Conservation (phyloP, 2,888 invertebrate species). For the Cataglyphis cursor region DNA sequence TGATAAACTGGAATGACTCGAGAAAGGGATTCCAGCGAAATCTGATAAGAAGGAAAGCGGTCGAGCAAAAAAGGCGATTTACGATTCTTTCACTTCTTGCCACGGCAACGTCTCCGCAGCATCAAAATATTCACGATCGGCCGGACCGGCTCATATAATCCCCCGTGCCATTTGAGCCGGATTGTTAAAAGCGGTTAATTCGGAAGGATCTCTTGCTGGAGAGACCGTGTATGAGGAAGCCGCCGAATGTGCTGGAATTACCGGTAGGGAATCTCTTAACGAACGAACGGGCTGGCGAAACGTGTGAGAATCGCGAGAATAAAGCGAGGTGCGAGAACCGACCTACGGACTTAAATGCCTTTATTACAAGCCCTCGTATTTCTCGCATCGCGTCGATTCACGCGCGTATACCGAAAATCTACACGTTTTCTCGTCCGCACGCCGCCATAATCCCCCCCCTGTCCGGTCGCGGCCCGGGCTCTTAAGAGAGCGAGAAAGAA, state of each 20-base stretch:
- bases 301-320: conserved; percentile 27
- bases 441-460: conserved; percentile 16
- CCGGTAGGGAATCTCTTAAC: conserved; percentile 39
- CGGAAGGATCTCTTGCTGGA: conserved; percentile 22
- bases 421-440: conserved; percentile 37
- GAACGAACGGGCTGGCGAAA: not conserved
- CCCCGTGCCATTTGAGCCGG: conserved; percentile 21
- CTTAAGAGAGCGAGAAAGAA: conserved; percentile 27
- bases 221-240: conserved; percentile 1
- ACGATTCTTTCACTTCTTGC: conserved; percentile 36
- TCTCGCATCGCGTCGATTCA: conserved; percentile 32
- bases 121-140: conserved; percentile 43
- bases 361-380: conserved; percentile 42
- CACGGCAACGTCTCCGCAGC: not conserved
- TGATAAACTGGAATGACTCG: conserved; percentile 28
- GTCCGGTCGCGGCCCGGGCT: not conserved
- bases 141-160: conserved; percentile 38
- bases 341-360: conserved; percentile 37
- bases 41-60: conserved; percentile 47
- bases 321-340: conserved; percentile 33
- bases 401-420: conserved; percentile 34
- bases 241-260: conserved; percentile 6
- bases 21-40: conserved; percentile 16
- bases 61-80: conserved; percentile 26
- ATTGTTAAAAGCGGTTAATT: conserved; percentile 48